Conservation (phyloP, 2,888 invertebrate species). For the Pantelozetes paolii region DNA sequence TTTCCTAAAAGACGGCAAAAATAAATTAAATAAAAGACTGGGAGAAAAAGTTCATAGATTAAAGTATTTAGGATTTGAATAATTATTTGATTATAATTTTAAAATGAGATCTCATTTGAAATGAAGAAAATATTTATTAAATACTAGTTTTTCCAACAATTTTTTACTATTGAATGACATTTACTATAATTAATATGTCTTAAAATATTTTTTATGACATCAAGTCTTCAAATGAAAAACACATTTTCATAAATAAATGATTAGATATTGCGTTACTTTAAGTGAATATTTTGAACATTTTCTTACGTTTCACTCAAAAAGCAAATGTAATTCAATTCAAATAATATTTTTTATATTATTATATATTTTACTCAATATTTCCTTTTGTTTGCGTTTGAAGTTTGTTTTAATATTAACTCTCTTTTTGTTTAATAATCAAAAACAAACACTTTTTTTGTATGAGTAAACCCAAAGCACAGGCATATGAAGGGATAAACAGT, state of each 20-base stretch:
- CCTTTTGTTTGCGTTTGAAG: no score
- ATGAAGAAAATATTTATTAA: no score
- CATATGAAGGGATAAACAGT: neutral
- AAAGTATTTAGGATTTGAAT: slow-evolving; percentile 26
- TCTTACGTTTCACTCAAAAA: neutral
- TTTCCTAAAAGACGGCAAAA: neutral
- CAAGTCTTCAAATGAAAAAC: neutral
- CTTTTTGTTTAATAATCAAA: neutral
- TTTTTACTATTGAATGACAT: neutral
- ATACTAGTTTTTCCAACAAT: no score
- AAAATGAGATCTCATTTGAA: neutral
- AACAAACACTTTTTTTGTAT: neutral
- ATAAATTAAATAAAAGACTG: slow-evolving; percentile 20
- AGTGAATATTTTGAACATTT: neutral
- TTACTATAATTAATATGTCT: neutral
- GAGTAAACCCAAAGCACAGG: neutral
- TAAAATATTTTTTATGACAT: neutral
- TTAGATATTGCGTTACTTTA: neutral
- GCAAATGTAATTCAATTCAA: neutral
- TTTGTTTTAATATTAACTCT: neutral
- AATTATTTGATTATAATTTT: slow-evolving; percentile 18
- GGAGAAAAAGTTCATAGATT: neutral
- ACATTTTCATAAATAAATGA: neutral
- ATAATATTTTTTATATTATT: neutral
- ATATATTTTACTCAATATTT: neutral